These are phyloP conservation scores for Osmerus mordax DNA, from an alignment of 2,113 vertebrate genomes.

Conservation along the genomic window DNA sequence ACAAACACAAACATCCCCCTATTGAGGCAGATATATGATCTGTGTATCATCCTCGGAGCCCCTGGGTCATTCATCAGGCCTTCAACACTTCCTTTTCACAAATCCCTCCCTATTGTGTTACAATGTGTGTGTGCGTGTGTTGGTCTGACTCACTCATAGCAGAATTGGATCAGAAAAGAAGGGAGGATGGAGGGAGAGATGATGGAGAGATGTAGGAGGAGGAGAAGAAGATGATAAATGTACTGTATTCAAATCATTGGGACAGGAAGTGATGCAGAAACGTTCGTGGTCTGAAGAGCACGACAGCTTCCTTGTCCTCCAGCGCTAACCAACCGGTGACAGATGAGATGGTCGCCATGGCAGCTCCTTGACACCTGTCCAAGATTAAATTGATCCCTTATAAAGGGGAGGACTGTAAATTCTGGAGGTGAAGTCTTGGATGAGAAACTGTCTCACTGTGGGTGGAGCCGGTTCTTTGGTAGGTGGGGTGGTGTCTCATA, in stretches of 20 bases:
- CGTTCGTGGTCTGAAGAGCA: slow-evolving; percentile 26
- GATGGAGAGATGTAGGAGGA: not conserved
- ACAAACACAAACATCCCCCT: too few relatives aligned
- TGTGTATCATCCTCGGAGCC: too few relatives aligned
- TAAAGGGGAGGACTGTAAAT: slow-evolving; percentile 36
- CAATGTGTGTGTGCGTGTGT: not conserved
- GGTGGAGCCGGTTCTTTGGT: slow-evolving; percentile 4
- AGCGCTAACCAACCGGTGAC: slow-evolving; percentile 38
- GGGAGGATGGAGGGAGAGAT: not conserved
- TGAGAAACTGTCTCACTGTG: not conserved
- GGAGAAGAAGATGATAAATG: slow-evolving; percentile 2
- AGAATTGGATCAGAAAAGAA: not conserved
- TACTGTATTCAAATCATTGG: slow-evolving; percentile 21
- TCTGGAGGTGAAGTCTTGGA: not conserved
- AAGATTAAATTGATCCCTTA: slow-evolving; percentile 54
- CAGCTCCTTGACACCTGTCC: slow-evolving; percentile 47
- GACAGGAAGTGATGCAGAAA: not conserved
- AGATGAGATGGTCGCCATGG: slow-evolving; percentile 31
- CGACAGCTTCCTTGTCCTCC: slow-evolving; percentile 27
- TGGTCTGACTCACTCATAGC: not conserved
- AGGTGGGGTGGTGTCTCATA: slow-evolving; percentile 6
- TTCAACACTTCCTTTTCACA: too few relatives aligned
- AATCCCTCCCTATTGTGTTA: too few relatives aligned
- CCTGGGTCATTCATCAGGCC: too few relatives aligned
- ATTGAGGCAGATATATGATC: too few relatives aligned